Base-by-base conservation (phyloP, 2,797 vertebrate genomes). In the Sphaeramia orbicularis region DNA sequence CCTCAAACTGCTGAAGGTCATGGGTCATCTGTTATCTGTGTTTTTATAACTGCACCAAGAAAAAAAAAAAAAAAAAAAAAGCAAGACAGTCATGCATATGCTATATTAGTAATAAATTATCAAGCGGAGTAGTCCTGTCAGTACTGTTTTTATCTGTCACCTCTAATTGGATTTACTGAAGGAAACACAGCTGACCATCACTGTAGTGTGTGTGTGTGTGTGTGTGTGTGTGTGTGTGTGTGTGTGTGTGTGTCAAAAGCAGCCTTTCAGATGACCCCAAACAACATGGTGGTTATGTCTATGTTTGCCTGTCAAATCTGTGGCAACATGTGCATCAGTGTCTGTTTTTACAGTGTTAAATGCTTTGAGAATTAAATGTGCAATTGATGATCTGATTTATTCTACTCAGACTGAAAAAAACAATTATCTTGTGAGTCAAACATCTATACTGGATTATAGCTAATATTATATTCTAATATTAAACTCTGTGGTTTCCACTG, bases 1-100 rank as follows among this genome's bases (percentile, higher is more conserved):
- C 79, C 71, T 49, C 47, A 5, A 50, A 35, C 38, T 43, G 40
- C 51, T 52, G 36, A 54, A 67, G 76, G 64, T 81, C 73, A 71
- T 49, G 42, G 50, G 30, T 78, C 42, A 54, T 37, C 51, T 24
- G 19, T 32, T 59, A 18, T 30, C 21, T 13, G 38, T 16, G n/a
- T 5, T 19, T 21, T 18, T 1, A 52, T 42, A 45, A 41, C 7
- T 11, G 11, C 38, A 30, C n/a, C 18, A 19, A 57, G 8, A 10
- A 10, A 35, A 35, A 35, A 1, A 4, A 32, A 32, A 32, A 27
- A 63, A 13, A 47, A 47, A 41, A 45, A 1, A n/a, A 41, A 16
- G 13, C 12, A 40, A 27, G 4, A 21, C 10, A 55, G 18, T 41
- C 52, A 59, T 4, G 43, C 41, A 18, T n/a, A 15, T 44, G 49